phyloP scores from a whole-genome alignment of 2,888 invertebrate species.

The Drosophila ezoana region DNA sequence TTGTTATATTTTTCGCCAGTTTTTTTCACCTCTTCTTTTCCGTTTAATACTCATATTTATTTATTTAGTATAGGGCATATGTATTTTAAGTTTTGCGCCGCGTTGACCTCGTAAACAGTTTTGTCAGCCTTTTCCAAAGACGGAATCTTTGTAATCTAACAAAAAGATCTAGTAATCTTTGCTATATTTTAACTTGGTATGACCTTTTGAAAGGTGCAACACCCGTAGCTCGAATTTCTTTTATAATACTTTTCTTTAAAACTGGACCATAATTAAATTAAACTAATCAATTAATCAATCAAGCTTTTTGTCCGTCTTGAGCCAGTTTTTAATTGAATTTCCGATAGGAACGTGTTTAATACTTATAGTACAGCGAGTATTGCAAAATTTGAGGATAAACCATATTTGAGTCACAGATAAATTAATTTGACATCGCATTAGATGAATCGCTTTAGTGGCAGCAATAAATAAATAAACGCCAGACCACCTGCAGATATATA shows the following conservation, averaged over 20 bases:
- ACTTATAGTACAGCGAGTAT: background rate
- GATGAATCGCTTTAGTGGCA: no score
- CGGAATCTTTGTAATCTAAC: slow-evolving; percentile 23
- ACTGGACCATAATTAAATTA: background rate
- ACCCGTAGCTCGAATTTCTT: background rate
- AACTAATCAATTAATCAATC: background rate
- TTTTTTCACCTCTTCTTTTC: slow-evolving; percentile 62
- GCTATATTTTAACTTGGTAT: background rate
- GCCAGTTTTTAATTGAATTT: background rate
- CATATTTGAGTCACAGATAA: no score
- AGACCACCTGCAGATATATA: no score
- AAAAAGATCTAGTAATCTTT: slow-evolving; percentile 45
- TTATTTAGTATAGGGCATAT: background rate
- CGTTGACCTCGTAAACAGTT: slow-evolving; percentile 13
- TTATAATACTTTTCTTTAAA: no score
- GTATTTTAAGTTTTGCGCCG: background rate
- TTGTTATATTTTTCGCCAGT: slow-evolving; percentile 12
- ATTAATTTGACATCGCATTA: no score
- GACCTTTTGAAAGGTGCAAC: slow-evolving; percentile 1
- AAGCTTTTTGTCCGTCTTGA: background rate
- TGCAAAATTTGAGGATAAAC: background rate
- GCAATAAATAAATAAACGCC: no score
- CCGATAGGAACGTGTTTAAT: background rate
- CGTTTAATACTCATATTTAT: slow-evolving; percentile 14
- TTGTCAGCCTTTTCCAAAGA: slow-evolving; percentile 3